These are phyloP conservation scores for Tylochromis polylepis DNA, from an alignment of 2,113 vertebrate species.

Conservation along the genomic window DNA sequence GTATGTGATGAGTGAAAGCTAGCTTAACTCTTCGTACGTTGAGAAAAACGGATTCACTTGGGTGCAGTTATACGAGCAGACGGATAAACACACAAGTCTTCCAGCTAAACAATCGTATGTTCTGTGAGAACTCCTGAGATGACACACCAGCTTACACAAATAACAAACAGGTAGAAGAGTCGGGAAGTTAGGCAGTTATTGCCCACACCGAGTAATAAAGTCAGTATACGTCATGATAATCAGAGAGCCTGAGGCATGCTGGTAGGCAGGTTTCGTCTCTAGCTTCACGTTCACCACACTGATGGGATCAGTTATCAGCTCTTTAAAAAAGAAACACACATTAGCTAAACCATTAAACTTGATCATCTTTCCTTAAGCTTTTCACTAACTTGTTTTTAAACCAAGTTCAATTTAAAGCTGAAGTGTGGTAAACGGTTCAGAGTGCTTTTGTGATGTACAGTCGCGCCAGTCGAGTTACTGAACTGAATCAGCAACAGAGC, in stretches of 20 bases:
- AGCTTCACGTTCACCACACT: not conserved
- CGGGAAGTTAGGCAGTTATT: not conserved
- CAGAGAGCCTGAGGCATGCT: not conserved
- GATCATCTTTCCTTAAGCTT: not conserved
- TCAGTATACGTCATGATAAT: not conserved
- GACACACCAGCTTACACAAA: not conserved
- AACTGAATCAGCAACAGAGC: not conserved
- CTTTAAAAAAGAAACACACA: not conserved
- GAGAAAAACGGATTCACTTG: rapidly evolving
- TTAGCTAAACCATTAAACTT: not conserved
- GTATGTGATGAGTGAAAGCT: not conserved
- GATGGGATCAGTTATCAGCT: not conserved
- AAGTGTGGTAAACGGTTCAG: not conserved
- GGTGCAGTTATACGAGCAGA: not conserved
- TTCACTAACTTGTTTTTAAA: not conserved
- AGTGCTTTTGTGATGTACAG: not conserved
- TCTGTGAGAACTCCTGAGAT: not conserved
- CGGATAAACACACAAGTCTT: not conserved
- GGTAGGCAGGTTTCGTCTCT: not conserved
- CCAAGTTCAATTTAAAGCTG: not conserved
- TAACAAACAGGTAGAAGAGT: not conserved
- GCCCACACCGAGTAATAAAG: not conserved
- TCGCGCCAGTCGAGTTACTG: not conserved
- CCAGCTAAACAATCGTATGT: not conserved
- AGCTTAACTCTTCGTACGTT: not conserved